Conservation (phyloP, 2,888 invertebrate species). For the Bembecia ichneumoniformis region DNA sequence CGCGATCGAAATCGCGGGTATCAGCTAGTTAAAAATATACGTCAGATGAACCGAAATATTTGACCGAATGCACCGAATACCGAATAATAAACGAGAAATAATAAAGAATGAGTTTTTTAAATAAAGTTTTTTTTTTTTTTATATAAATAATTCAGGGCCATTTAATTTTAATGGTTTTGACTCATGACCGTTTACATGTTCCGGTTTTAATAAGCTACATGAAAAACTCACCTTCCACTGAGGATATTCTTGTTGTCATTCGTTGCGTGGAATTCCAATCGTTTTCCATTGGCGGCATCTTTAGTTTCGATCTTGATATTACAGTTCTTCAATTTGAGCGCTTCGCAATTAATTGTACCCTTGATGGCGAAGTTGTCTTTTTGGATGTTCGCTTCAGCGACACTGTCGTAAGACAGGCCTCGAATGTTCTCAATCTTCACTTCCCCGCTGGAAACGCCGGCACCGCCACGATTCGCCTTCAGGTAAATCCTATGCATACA, state of each 20-base stretch:
- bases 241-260: constrained; percentile 77
- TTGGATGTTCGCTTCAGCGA: constrained; percentile 68
- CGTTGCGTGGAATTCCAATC: constrained; percentile 75
- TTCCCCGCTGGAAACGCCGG: constrained; percentile 34
- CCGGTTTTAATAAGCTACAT: too few species aligned
- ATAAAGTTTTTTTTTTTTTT: too few species aligned
- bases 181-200: too few species aligned
- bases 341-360: constrained; percentile 74
- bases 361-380: constrained; percentile 78
- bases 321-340: constrained; percentile 76
- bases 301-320: constrained; percentile 76
- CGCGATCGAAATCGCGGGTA: too few species aligned
- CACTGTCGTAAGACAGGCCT: constrained; percentile 67
- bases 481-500: constrained; percentile 36
- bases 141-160: too few species aligned
- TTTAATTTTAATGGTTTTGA: too few species aligned
- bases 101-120: too few species aligned
- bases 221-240: constrained; percentile 74
- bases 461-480: neutral
- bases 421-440: constrained; percentile 65
- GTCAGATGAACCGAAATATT: too few species aligned
- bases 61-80: too few species aligned
- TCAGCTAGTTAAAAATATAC: too few species aligned
- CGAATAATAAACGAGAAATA: too few species aligned
- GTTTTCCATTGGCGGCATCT: constrained; percentile 71